Base-by-base conservation (phyloP, 1,140 invertebrate species). In the Magallana ariakensis region DNA sequence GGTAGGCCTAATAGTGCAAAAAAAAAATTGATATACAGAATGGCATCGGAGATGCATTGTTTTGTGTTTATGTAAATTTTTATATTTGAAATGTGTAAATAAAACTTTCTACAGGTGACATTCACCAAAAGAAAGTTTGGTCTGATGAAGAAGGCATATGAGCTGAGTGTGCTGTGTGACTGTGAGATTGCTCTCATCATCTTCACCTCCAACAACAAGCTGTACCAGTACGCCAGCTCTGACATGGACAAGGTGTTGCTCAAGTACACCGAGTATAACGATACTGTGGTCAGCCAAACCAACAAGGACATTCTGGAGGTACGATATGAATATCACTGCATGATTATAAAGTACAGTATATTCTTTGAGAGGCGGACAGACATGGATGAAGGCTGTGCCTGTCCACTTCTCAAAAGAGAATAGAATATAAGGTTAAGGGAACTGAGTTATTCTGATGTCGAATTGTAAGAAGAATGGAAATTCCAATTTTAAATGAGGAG, bases 251-350 rank as follows among this genome's bases (percentile, higher is more conserved):
- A 99, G 96, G 98, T 99, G 91, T 96, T 99, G 90, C 97, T 99
- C 92, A 99, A 99, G 95, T 99, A 99, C 95, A 99, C 99, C 89
- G 99, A 99, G 96, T 99, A 99, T 96, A 99, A 99, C 96, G 99
- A 99, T 96, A 99, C 99, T 46, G 99, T 99, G 95, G 99, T 99
- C 96, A 99, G 98, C 91, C 97, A 99, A 92, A 99, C 99, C 93
- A 99, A 99, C 95, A 98, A 98, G 95, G 99, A 99, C 95, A 99
- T 99, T 94, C 98, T 99, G 95, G 99, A 99, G 97, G 98, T 99
- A 96, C 16, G 26, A 80, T 80, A 46, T 46, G 5, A 46, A 46
- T 46, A 46, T 46, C 33, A 46, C 33, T 0, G 33, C 1, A 46
- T 46, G 33, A 4, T 46, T 0, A 0, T 5, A 46, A 46, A 46